Evolutionary conservation across 2,888 invertebrate species (phyloP).

Genomic region (Eueremaeus valkanovi): DNA sequence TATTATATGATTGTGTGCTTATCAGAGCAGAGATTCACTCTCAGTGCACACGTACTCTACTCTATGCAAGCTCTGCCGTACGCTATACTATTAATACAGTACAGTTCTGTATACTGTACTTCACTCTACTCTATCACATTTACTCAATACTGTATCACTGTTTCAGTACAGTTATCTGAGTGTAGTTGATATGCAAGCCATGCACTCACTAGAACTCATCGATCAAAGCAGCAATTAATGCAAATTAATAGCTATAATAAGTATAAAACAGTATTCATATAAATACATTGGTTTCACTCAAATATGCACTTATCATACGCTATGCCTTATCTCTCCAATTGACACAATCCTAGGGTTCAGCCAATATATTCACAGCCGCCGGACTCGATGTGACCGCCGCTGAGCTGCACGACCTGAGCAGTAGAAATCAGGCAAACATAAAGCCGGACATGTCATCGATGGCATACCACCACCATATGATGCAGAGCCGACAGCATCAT

Average conservation of each 20-base stretch:
- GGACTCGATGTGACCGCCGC: constrained; percentile 37
- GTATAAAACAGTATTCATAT: not conserved
- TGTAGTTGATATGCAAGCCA: constrained; percentile 18
- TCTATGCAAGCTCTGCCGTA: too few species aligned
- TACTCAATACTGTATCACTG: not conserved
- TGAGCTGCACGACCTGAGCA: constrained; percentile 42
- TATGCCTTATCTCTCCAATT: not conserved
- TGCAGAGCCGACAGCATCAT: constrained; percentile 41
- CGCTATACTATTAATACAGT: too few species aligned
- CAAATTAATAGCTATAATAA: constrained; percentile 21
- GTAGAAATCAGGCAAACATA: constrained; percentile 35
- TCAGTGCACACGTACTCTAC: not conserved
- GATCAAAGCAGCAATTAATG: not conserved
- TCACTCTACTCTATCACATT: not conserved
- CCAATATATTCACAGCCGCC: constrained; percentile 36
- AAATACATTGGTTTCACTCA: not conserved
- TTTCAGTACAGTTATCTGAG: not conserved
- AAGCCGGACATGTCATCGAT: constrained; percentile 41
- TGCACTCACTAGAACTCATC: constrained; percentile 4
- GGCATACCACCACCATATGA: constrained; percentile 42
- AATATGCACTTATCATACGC: not conserved
- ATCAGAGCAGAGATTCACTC: constrained; percentile 25
- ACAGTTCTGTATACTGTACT: not conserved
- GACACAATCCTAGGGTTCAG: constrained; percentile 25
- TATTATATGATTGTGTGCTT: constrained; percentile 29